phyloP scores from a whole-genome alignment of 1,140 invertebrate genomes.

The Gryon sp. region DNA sequence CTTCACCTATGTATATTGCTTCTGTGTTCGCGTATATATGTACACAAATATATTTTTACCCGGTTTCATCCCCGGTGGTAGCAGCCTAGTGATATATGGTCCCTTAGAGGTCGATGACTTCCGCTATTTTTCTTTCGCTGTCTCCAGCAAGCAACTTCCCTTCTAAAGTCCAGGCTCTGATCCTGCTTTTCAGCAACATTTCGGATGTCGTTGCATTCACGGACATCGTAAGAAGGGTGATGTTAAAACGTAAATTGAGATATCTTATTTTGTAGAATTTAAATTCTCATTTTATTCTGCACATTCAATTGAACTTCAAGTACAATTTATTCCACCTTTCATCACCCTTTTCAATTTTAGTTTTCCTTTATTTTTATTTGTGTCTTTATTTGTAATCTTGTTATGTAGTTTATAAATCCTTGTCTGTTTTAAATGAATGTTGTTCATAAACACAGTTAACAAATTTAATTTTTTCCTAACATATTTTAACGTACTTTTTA shows the following conservation, averaged over 20 bases:
- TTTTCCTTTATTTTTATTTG: too few relatives aligned
- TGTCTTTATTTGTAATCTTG: too few relatives aligned
- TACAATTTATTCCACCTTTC: too few relatives aligned
- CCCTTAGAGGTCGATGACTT: conserved; percentile 86
- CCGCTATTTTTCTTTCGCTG: conserved; percentile 86
- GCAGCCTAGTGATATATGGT: conserved; percentile 83
- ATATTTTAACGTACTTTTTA: conserved; percentile 78
- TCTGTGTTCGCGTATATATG: conserved; percentile 35
- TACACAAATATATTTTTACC: conserved; percentile 61
- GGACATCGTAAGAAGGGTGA: conserved; percentile 68
- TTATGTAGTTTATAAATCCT: too few relatives aligned
- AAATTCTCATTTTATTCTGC: too few relatives aligned
- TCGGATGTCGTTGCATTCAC: conserved; percentile 68
- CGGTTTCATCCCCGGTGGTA: conserved; percentile 68
- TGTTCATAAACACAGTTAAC: too few relatives aligned
- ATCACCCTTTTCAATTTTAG: too few relatives aligned
- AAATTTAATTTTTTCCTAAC: too few relatives aligned
- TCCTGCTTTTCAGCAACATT: conserved; percentile 60
- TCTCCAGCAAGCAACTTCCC: conserved; percentile 80
- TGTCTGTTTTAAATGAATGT: too few relatives aligned
- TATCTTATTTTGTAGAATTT: conserved; percentile 22
- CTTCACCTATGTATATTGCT: conserved; percentile 56
- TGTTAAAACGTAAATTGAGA: conserved; percentile 31
- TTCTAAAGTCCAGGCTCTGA: conserved; percentile 71
- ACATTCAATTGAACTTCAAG: too few relatives aligned